These are phyloP conservation scores for Thumatha senex DNA, from an alignment of 2,888 invertebrate genomes.

Conservation along the genomic window DNA sequence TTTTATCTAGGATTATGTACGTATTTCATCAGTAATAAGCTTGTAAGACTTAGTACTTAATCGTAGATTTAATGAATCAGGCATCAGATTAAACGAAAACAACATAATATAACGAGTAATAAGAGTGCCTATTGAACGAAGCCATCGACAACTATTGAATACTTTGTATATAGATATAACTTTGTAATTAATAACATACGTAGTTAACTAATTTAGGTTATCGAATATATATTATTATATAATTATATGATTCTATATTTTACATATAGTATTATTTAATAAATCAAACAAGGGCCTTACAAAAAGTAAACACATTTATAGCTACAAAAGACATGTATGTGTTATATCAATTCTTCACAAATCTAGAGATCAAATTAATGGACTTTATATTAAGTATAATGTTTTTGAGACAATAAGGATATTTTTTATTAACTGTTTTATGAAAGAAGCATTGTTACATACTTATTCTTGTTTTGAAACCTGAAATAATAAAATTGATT, in stretches of 20 bases:
- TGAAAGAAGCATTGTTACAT: background rate
- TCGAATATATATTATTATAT: slow-evolving; percentile 15
- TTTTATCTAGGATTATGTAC: background rate
- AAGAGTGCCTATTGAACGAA: no score
- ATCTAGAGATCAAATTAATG: no score
- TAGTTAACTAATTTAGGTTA: slow-evolving; percentile 49
- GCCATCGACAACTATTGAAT: slow-evolving; percentile 23
- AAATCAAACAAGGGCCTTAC: slow-evolving; percentile 17
- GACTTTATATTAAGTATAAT: no score
- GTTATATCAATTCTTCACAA: no score
- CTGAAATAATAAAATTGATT: slow-evolving; percentile 3
- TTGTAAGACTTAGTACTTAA: no score
- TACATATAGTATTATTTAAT: slow-evolving; percentile 23
- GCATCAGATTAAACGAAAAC: background rate
- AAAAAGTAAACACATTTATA: slow-evolving; percentile 9
- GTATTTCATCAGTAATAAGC: no score
- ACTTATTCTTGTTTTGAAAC: background rate
- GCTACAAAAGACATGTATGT: slow-evolving; percentile 27
- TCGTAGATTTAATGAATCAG: background rate
- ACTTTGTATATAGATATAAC: slow-evolving; percentile 46
- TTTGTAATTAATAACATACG: slow-evolving; percentile 45
- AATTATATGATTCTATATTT: slow-evolving; percentile 30
- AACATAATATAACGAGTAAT: background rate
- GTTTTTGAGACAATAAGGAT: no score
- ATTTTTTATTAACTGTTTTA: no score